Percentiles rank a stretch among this genome's conserved stretches.
Conservation (phyloP, 1,140 invertebrate genomes). For the Hesperophylax magnus region DNA sequence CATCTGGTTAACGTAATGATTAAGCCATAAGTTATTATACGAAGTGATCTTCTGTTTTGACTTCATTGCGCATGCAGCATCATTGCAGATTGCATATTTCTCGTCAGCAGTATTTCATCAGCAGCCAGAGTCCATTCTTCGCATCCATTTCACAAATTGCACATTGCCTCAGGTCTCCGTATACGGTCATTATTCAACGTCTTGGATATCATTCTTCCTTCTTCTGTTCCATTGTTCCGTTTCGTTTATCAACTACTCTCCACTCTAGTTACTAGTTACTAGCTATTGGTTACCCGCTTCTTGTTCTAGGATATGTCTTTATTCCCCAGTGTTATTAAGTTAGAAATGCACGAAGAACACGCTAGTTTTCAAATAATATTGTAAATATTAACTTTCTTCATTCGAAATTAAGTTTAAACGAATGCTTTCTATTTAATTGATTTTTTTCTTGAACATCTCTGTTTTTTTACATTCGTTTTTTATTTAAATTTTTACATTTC, state of each 20-base stretch:
- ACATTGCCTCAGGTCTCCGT: not conserved
- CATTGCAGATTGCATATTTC: not conserved
- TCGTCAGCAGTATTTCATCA: not conserved
- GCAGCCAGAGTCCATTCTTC: not conserved
- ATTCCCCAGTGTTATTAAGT: too few species aligned
- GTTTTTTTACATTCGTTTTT: too few species aligned
- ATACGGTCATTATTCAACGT: not conserved
- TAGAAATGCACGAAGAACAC: too few species aligned
- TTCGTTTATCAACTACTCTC: not conserved
- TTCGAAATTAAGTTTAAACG: not conserved
- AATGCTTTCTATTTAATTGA: not conserved
- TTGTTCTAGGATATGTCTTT: too few species aligned
- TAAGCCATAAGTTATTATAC: too few species aligned
- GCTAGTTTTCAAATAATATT: too few species aligned
- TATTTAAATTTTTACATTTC: too few species aligned
- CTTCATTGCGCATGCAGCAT: not conserved
- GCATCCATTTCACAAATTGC: constrained; percentile 15
- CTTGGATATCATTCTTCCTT: constrained; percentile 8
- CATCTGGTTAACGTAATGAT: too few species aligned
- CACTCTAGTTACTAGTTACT: too few species aligned
- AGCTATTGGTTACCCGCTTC: too few species aligned
- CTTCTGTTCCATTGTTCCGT: constrained; percentile 15
- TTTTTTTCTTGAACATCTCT: too few species aligned
- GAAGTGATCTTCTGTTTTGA: too few species aligned
- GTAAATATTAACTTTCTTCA: not conserved